Evolutionary conservation across 2,888 invertebrate species (phyloP), one percentile per base, ranked within the genome.

Genomic region (Epicampocera succincta): DNA sequence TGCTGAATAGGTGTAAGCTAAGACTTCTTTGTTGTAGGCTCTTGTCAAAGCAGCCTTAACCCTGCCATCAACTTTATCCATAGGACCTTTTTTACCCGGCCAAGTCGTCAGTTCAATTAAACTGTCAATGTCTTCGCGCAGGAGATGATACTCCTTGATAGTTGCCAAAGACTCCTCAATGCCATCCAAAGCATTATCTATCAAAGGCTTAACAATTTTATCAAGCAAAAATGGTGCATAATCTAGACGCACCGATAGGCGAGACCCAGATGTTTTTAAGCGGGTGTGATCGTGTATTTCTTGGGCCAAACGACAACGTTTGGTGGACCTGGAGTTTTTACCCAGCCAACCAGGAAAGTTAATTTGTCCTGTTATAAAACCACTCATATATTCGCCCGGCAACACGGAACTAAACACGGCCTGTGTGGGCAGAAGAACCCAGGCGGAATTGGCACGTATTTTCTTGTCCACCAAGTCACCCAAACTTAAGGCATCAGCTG

Each of bases 311-410:
- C 98, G 92, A 56, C 95, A 94, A 88, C 96, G 94, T 92, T 99
- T 99, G 84, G 92, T 94, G 17, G 93, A 92, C 83, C 94, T 95
- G 0, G 99, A 99, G 92, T 98, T 97, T 91, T 97, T 97, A 1
- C 99, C 99, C 69, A 99, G 94, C 99, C 99, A 99, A 46, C 93
- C 92, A 2, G 99, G 99, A 91, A 99, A 99, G 87, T 95, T 95
- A 19, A 98, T 95, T 92, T 95, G 95, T 0, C 93, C 94, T 0
- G 93, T 92, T 77, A 98, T 90, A 87, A 94, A 93, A 0, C 99
- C 99, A 29, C 94, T 93, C 93, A 99, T 93, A 71, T 93, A 92
- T 86, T 95, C 93, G 0, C 99, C 98, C 0, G 99, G 99, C 72
- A 99, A 92, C 50, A 98, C 97, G 13, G 97, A 97, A 50, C 97